Evolutionary conservation across 2,113 vertebrate genomes (phyloP), one percentile per base, ranked within the genome.

Genomic region (Lophius piscatorius): DNA sequence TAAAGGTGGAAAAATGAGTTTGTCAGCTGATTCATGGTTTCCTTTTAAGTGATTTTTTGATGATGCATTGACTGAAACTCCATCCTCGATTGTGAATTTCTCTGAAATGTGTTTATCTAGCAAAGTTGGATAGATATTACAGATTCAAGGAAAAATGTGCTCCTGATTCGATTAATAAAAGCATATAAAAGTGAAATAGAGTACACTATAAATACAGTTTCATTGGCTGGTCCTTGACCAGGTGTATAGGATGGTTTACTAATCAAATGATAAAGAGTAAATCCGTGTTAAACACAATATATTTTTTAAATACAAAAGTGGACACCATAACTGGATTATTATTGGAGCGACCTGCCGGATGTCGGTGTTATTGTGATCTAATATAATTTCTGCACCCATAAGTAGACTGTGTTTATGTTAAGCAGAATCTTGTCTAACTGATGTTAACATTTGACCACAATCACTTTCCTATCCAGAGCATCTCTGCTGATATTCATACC

Each of bases 401-500:
- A 28, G 26, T 28, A 6, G 9, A 28, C n/a, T n/a, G n/a, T 28
- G 26, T 28, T 6, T 9, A 6, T 28, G 26, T 28, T 6, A 28
- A 28, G 26, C n/a, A n/a, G n/a, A 10, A 31, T 9, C 9, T 31
- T 7, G 29, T 10, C 29, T 31, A 48, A 74, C 33, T 51, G 34
- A 16, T 59, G 24, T 63, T 61, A 44, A 54, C 55, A 44, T 75
- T 76, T 72, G 64, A 66, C 54, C 44, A 21, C 44, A 36, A 64
- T 59, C 48, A 54, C 41, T 44, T 62, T 52, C 35, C 16, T 41
- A 18, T 49, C 55, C 1, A 14, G 16, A 36, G 13, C 29, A 31
- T 74, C 33, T 75, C 66, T 78, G 49, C 70, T 73, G 29, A 16
- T 67, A 29, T 74, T 70, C 50, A 35, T 66, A 67, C 55, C 26